phyloP scores from a whole-genome alignment of 2,113 vertebrate genomes.

The Tinamus guttatus region DNA sequence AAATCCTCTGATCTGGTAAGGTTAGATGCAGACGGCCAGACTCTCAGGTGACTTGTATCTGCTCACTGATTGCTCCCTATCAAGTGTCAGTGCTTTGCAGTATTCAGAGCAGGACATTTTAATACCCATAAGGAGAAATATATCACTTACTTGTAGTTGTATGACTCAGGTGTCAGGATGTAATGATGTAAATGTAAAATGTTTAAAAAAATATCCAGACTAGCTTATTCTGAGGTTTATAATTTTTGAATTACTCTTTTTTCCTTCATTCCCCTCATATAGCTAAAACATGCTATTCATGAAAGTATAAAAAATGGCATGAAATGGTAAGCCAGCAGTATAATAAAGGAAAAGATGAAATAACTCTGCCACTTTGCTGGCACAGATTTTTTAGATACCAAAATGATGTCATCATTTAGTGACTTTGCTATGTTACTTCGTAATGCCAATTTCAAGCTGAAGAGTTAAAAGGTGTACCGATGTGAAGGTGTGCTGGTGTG shows the following conservation, averaged over 20 bases:
- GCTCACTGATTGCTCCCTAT: background rate
- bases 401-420: background rate
- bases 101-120: background rate
- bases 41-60: conserved; percentile 1
- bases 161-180: background rate
- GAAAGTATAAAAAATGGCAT: background rate
- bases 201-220: background rate
- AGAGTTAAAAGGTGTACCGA: conserved; percentile 20
- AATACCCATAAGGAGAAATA: background rate
- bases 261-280: background rate
- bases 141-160: background rate
- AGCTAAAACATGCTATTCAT: background rate
- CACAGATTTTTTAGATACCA: background rate
- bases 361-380: background rate
- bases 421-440: conserved; percentile 16
- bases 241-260: background rate
- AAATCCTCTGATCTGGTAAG: background rate
- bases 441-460: conserved; percentile 35
- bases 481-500: background rate
- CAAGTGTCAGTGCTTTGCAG: background rate
- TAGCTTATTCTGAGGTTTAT: background rate
- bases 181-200: background rate
- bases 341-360: background rate
- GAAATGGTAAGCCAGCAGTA: background rate
- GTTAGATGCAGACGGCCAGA: conserved; percentile 1